Conservation (phyloP, 1,140 invertebrate species). For the Eulimnadia texana region DNA sequence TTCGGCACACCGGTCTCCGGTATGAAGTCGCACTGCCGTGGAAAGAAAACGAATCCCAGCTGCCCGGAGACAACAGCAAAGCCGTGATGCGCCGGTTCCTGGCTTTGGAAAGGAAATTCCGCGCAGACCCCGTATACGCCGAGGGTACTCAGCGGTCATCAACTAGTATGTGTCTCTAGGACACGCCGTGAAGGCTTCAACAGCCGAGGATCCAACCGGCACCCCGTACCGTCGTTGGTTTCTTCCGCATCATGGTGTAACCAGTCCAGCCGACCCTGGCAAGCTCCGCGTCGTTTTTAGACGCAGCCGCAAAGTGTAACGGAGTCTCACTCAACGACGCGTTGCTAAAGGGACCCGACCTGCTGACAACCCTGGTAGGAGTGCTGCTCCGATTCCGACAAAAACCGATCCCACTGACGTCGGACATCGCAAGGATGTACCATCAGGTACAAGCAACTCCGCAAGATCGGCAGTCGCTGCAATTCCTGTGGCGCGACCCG, state of each 20-base stretch:
- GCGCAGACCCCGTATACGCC: not conserved
- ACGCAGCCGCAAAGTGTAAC: not conserved
- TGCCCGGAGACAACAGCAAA: constrained; percentile 9
- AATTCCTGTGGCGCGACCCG: constrained; percentile 9
- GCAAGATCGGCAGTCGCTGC: constrained; percentile 4
- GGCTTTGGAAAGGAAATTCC: constrained; percentile 8
- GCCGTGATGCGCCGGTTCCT: not conserved
- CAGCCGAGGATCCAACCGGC: not conserved
- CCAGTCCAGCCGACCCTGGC: not conserved
- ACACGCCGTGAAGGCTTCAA: not conserved
- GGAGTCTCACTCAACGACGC: constrained; percentile 2
- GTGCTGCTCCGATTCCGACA: constrained; percentile 18
- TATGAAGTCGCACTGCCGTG: constrained; percentile 16
- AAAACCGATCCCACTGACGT: constrained; percentile 4
- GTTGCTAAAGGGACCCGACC: constrained; percentile 16
- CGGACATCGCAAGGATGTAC: constrained; percentile 17
- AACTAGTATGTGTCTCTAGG: not conserved
- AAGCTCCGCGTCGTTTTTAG: constrained; percentile 7
- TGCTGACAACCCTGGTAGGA: constrained; percentile 11
- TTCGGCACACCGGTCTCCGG: constrained; percentile 7
- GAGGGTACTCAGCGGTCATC: constrained; percentile 5
- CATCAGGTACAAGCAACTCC: constrained; percentile 11
- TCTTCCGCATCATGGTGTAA: not conserved
- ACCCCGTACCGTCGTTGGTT: constrained; percentile 4
- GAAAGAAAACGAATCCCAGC: constrained; percentile 1